Conservation (phyloP, 2,888 invertebrate species). For the Enchytraeus crypticus region DNA sequence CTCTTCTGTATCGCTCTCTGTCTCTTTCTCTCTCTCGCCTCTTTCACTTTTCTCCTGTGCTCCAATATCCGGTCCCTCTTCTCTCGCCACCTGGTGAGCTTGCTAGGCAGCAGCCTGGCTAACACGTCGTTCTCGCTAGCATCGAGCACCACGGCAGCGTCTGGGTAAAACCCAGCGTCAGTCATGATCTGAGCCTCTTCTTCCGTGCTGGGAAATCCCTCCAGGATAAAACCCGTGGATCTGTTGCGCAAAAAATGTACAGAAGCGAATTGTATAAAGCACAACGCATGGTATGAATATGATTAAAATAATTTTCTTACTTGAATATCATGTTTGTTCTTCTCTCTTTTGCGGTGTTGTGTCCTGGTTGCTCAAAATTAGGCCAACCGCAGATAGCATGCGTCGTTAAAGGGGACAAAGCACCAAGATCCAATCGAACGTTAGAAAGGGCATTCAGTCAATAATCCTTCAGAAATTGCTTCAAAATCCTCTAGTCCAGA, state of each 20-base stretch:
- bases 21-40: slow-evolving; percentile 39
- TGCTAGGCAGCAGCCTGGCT: slow-evolving; percentile 43
- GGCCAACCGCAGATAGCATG: too few relatives aligned
- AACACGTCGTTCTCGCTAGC: slow-evolving; percentile 44
- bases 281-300: neutral
- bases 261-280: neutral
- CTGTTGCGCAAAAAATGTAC: slow-evolving; percentile 31
- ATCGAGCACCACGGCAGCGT: slow-evolving; percentile 41
- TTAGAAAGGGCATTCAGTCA: too few relatives aligned
- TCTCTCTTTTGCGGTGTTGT: neutral
- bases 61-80: slow-evolving; percentile 40
- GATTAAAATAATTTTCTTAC: neutral
- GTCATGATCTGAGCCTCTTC: slow-evolving; percentile 44
- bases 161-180: slow-evolving; percentile 44
- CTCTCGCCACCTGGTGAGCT: slow-evolving; percentile 41
- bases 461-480: too few relatives aligned
- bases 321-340: neutral
- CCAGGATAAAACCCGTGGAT: slow-evolving; percentile 47
- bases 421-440: too few relatives aligned
- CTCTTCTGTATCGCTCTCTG: slow-evolving; percentile 41
- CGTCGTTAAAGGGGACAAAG: too few relatives aligned
- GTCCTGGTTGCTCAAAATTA: too few relatives aligned
- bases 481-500: too few relatives aligned
- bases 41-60: slow-evolving; percentile 36
- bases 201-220: slow-evolving; percentile 45